Conservation (phyloP, 2,113 vertebrate genomes). For the Corapipo altera region DNA sequence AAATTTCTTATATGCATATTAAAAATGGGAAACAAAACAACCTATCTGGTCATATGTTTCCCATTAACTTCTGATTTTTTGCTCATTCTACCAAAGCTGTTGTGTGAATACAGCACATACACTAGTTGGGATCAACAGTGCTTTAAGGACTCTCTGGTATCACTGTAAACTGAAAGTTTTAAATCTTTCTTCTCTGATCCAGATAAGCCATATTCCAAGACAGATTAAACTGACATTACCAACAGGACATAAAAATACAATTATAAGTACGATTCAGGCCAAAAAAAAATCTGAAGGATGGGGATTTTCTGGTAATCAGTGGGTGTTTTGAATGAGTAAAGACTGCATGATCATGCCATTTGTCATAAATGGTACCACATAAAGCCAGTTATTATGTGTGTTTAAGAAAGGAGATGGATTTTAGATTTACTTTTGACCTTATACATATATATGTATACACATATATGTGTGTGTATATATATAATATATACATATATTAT, state of each 20-base stretch:
- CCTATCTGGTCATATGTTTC: conserved; percentile 75
- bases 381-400: conserved; percentile 44
- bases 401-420: conserved; percentile 26
- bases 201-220: conserved; percentile 6
- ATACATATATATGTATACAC: neutral
- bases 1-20: conserved; percentile 73
- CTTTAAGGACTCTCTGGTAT: neutral
- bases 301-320: conserved; percentile 67
- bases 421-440: conserved; percentile 28
- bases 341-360: conserved; percentile 62
- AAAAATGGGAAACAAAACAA: conserved; percentile 71
- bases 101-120: conserved; percentile 35
- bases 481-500: neutral
- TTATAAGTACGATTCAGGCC: conserved; percentile 51
- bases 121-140: neutral
- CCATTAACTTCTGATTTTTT: conserved; percentile 74
- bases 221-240: conserved; percentile 4
- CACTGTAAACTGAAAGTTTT: neutral
- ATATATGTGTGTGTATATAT: neutral
- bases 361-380: conserved; percentile 61
- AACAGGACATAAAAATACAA: conserved; percentile 46
- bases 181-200: neutral
- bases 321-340: conserved; percentile 68
- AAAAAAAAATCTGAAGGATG: conserved; percentile 57
- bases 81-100: conserved; percentile 68